These are phyloP conservation scores for Lepidurus apus DNA, from an alignment of 1,140 invertebrate genomes.

Conservation along the genomic window DNA sequence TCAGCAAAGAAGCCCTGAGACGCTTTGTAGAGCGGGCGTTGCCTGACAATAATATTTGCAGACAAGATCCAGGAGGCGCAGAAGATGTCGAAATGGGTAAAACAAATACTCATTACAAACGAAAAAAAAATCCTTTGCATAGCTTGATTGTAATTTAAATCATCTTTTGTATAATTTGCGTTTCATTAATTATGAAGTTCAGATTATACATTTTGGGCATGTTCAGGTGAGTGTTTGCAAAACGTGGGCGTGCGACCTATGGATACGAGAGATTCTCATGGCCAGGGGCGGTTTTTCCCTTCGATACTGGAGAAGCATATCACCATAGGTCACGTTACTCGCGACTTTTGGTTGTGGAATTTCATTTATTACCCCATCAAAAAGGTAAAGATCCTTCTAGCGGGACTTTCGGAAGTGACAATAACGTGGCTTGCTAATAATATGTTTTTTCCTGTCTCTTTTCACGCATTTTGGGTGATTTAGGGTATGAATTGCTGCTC, in stretches of 20 bases:
- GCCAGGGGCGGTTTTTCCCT: conserved; percentile 86
- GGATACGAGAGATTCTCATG: conserved; percentile 75
- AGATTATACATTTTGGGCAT: conserved; percentile 24
- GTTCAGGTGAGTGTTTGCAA: conserved; percentile 71
- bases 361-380: conserved; percentile 86
- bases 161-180: not conserved
- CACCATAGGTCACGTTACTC: conserved; percentile 73
- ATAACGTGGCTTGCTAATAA: not conserved
- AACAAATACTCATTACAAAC: no score
- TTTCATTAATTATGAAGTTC: not conserved
- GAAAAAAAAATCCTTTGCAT: no score
- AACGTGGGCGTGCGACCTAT: conserved; percentile 77
- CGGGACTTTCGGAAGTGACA: conserved; percentile 13
- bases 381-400: conserved; percentile 54
- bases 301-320: conserved; percentile 87
- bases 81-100: conserved; percentile 35
- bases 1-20: conserved; percentile 34
- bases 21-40: conserved; percentile 30
- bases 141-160: not conserved
- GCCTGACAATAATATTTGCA: conserved; percentile 25
- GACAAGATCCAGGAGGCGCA: conserved; percentile 15
- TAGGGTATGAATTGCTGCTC: conserved; percentile 91
- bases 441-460: conserved; percentile 1
- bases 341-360: conserved; percentile 89
- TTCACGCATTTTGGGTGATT: conserved; percentile 39